A percentile compares a stretch with the other conserved stretches of the same genome.
phyloP scores from a whole-genome alignment of 1,140 invertebrate genomes.

The Drosophila suzukii region DNA sequence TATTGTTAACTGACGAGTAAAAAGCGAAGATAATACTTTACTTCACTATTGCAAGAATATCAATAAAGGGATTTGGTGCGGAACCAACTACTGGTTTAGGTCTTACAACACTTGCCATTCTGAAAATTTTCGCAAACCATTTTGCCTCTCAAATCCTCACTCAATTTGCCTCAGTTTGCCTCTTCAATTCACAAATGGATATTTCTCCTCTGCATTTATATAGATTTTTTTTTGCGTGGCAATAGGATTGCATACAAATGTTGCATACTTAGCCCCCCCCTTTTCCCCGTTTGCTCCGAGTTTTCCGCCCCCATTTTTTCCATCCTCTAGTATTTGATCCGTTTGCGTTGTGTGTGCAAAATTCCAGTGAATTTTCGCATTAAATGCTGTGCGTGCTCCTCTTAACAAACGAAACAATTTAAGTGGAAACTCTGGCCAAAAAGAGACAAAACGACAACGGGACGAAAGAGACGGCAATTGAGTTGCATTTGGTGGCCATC shows the following conservation, averaged over 20 bases:
- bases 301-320: background rate
- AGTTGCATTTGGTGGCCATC: slow-evolving; percentile 6
- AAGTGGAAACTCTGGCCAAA: slow-evolving; percentile 6
- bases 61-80: slow-evolving; percentile 13
- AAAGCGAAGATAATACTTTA: background rate
- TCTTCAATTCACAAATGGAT: slow-evolving; percentile 29
- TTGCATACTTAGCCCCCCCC: slow-evolving; percentile 12
- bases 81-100: background rate
- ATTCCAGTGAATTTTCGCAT: slow-evolving; percentile 16
- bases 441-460: background rate
- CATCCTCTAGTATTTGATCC: slow-evolving; percentile 9
- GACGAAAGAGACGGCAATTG: background rate
- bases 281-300: background rate
- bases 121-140: background rate
- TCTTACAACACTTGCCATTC: slow-evolving; percentile 12
- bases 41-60: background rate
- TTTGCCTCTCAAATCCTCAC: slow-evolving; percentile 5
- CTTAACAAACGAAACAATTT: slow-evolving; percentile 32
- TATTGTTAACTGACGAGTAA: background rate
- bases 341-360: background rate
- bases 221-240: slow-evolving; percentile 6
- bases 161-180: slow-evolving; percentile 16
- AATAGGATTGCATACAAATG: slow-evolving; percentile 43
- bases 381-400: slow-evolving; percentile 35
- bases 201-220: slow-evolving; percentile 13